A percentile compares a stretch with the other conserved stretches of the same genome.
These are phyloP conservation scores for Anolis carolinensis DNA, from an alignment of 2,113 vertebrate species.

Conservation along the genomic window DNA sequence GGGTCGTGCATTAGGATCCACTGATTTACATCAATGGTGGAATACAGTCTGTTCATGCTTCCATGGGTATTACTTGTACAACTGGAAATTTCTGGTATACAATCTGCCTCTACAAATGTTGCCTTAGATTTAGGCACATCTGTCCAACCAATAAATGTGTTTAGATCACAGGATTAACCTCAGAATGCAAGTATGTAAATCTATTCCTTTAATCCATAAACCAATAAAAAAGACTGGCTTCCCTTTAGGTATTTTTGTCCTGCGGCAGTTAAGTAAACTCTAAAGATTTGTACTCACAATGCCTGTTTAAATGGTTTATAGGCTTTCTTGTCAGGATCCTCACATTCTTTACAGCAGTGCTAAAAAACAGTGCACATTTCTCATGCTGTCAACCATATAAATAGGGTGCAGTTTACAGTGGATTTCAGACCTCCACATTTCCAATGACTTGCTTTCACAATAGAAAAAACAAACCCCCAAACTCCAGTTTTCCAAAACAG, in stretches of 20 bases:
- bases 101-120: not conserved
- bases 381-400: not conserved
- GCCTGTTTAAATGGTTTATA: slow-evolving; percentile 7
- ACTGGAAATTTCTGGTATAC: not conserved
- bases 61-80: not conserved
- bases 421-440: not conserved
- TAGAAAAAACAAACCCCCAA: too few relatives aligned
- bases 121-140: not conserved
- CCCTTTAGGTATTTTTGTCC: not conserved
- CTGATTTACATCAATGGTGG: too few relatives aligned
- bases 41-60: too few relatives aligned
- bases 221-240: not conserved
- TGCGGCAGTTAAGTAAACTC: not conserved
- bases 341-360: slow-evolving; percentile 26
- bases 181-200: slow-evolving; percentile 31
- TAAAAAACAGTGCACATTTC: slow-evolving; percentile 30
- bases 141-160: slow-evolving; percentile 28
- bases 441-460: not conserved
- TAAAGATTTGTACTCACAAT: not conserved
- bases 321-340: slow-evolving; percentile 9
- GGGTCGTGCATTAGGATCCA: too few relatives aligned
- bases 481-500: not conserved
- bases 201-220: slow-evolving; percentile 7
- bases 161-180: slow-evolving; percentile 16
- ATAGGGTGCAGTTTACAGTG: not conserved